phyloP scores from a whole-genome alignment of 2,113 vertebrate species.

The Amazona guildingii region DNA sequence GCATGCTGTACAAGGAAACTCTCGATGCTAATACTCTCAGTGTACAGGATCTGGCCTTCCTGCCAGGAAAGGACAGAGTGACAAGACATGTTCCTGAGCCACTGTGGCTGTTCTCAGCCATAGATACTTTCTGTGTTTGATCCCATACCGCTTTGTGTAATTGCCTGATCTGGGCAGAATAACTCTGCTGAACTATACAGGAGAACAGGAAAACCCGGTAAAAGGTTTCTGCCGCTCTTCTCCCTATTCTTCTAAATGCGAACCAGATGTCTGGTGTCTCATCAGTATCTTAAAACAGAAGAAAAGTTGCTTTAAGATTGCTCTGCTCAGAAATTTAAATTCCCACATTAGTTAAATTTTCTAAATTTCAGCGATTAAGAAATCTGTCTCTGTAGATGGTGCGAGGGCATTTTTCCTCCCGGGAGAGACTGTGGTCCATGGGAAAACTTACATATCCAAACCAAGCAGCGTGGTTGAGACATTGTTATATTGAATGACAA shows the following conservation, averaged over 20 bases:
- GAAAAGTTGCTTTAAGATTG: not conserved
- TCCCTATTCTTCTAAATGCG: not conserved
- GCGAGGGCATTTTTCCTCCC: not conserved
- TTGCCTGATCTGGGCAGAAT: not conserved
- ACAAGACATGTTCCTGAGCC: not conserved
- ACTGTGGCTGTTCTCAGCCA: not conserved
- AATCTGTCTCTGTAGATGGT: not conserved
- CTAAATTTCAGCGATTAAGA: not conserved
- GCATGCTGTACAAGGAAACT: not conserved
- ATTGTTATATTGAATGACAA: not conserved
- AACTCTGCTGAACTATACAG: not conserved
- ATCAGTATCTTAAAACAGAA: not conserved
- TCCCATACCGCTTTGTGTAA: not conserved
- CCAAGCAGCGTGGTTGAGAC: not conserved
- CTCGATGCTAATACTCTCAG: not conserved
- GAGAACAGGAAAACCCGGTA: not conserved
- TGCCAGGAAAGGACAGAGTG: not conserved
- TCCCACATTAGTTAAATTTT: not conserved
- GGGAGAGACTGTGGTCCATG: not conserved
- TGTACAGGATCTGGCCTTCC: not conserved
- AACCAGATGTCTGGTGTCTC: not conserved
- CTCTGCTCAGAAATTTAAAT: not conserved
- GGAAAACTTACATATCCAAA: not conserved
- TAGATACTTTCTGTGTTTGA: not conserved
- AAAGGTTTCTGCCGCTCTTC: not conserved